phyloP scores from a whole-genome alignment of 1,140 invertebrate genomes.

The Drosophila santomea region DNA sequence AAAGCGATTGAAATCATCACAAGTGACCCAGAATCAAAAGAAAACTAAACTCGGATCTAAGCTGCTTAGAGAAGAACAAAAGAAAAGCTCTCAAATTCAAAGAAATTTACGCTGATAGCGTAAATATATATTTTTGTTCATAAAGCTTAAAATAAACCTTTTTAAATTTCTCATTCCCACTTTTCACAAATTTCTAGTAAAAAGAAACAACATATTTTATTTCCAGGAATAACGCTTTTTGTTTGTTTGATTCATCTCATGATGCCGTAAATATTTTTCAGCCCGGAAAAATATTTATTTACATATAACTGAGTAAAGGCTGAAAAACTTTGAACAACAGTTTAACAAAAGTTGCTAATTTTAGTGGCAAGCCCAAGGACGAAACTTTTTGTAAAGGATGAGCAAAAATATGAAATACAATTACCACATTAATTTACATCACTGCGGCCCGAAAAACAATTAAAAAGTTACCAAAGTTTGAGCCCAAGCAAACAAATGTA shows the following conservation, averaged over 20 bases:
- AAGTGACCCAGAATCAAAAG: slow-evolving; percentile 39
- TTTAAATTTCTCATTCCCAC: background rate
- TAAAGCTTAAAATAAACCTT: background rate
- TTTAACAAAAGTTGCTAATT: slow-evolving; percentile 29
- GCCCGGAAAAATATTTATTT: slow-evolving; percentile 28
- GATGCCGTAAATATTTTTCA: slow-evolving; percentile 13
- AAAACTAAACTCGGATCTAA: slow-evolving; percentile 9
- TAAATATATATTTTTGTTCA: background rate
- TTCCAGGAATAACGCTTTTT: background rate
- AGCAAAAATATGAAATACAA: slow-evolving; percentile 47
- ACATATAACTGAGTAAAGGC: background rate
- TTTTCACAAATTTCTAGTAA: background rate
- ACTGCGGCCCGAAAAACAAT: slow-evolving; percentile 32
- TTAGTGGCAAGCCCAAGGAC: slow-evolving; percentile 22
- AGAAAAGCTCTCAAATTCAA: background rate
- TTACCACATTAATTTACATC: slow-evolving; percentile 48
- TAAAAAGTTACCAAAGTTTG: slow-evolving; percentile 43
- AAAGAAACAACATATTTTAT: slow-evolving; percentile 1
- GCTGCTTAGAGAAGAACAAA: slow-evolving; percentile 17
- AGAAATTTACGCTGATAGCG: too few species aligned
- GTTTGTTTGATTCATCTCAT: background rate
- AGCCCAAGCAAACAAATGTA: background rate
- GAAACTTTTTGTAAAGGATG: slow-evolving; percentile 2
- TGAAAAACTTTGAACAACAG: slow-evolving; percentile 23
- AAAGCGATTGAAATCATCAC: slow-evolving; percentile 28